These are phyloP conservation scores for Lissonota sp. DNA, from an alignment of 2,888 invertebrate genomes.

Conservation along the genomic window DNA sequence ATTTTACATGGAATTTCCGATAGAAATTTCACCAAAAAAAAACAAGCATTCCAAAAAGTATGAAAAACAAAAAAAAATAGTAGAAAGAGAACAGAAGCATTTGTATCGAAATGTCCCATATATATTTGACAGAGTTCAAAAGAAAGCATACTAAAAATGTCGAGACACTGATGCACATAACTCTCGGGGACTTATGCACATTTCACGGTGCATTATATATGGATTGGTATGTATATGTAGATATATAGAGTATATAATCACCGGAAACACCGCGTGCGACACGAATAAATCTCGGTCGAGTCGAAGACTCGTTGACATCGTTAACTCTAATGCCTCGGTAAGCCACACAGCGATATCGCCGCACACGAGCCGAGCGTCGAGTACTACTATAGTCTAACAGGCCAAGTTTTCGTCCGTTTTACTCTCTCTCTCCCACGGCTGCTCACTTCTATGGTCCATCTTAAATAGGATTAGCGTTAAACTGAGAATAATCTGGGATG, in stretches of 20 bases:
- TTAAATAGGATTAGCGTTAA: conserved; percentile 79
- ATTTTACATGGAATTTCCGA: conserved; percentile 15
- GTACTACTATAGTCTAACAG: conserved; percentile 69
- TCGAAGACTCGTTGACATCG: conserved; percentile 78
- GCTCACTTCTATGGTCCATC: conserved; percentile 67
- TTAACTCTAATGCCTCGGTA: conserved; percentile 75
- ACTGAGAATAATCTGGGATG: conserved; percentile 75
- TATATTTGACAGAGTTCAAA: not conserved
- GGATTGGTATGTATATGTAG: not conserved
- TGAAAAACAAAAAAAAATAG: no score
- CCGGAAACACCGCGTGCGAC: conserved; percentile 58
- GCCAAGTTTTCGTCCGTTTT: conserved; percentile 77
- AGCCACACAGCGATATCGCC: conserved; percentile 71
- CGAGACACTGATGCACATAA: conserved; percentile 18
- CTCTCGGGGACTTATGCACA: conserved; percentile 9
- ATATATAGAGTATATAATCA: conserved; percentile 41
- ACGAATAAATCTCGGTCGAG: conserved; percentile 66
- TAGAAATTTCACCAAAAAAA: no score
- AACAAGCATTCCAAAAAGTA: no score
- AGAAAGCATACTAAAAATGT: conserved; percentile 11
- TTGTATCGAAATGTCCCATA: not conserved
- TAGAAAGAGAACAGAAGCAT: no score
- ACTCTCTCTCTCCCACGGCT: conserved; percentile 52
- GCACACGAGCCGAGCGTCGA: conserved; percentile 72
- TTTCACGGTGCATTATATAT: no score